Conservation (phyloP, 2,797 vertebrate species). For the Benthosema pterotum region DNA sequence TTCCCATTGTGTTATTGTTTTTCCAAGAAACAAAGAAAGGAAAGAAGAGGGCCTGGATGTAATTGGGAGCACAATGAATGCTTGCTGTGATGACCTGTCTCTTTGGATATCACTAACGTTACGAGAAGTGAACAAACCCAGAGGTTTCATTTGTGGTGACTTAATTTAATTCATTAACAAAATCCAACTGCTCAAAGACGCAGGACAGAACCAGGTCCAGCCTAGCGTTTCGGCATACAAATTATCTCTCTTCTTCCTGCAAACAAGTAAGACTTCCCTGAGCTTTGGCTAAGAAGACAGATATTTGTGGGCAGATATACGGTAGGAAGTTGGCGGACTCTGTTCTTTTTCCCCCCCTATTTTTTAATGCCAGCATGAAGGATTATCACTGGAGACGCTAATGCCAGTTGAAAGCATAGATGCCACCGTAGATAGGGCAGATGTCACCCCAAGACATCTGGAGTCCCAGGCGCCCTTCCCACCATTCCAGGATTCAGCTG, state of each 20-base stretch:
- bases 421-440: constrained; percentile 65
- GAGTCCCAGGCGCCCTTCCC: constrained; percentile 75
- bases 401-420: constrained; percentile 60
- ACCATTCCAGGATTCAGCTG: constrained; percentile 70
- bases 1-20: no score
- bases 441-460: constrained; percentile 74
- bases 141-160: no score
- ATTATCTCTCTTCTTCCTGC: constrained; percentile 15
- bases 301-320: constrained; percentile 53
- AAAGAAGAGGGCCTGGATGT: no score
- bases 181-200: constrained; percentile 29
- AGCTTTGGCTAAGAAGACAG: constrained; percentile 40
- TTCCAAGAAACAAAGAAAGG: no score
- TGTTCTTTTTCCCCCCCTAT: not conserved
- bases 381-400: constrained; percentile 61
- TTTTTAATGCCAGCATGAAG: constrained; percentile 57
- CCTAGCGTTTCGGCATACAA: constrained; percentile 11
- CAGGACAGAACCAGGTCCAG: constrained; percentile 19
- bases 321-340: constrained; percentile 66
- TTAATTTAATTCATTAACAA: no score
- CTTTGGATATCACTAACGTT: no score
- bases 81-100: no score
- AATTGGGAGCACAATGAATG: no score
- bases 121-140: no score
- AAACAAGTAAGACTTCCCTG: not conserved